These are phyloP conservation scores for Scrobipalpa costella DNA, from an alignment of 2,888 invertebrate species.

Conservation along the genomic window DNA sequence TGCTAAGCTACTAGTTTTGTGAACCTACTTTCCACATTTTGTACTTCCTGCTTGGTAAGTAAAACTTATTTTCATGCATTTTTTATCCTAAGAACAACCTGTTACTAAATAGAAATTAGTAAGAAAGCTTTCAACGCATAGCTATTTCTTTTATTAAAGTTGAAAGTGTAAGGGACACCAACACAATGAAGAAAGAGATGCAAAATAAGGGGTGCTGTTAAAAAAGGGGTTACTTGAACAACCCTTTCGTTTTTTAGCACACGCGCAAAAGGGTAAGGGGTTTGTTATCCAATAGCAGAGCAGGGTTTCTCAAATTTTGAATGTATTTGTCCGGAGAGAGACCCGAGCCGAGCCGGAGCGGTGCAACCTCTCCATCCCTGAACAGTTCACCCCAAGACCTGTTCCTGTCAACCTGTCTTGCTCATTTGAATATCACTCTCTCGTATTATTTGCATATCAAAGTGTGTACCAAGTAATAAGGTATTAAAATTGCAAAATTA, in stretches of 20 bases:
- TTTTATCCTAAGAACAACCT: neutral
- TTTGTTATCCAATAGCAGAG: slow-evolving; percentile 68
- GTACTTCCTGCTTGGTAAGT: neutral
- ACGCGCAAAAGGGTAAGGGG: slow-evolving; percentile 73
- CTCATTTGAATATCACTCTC: slow-evolving; percentile 41
- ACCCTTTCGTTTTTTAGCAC: slow-evolving; percentile 79
- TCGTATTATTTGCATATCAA: slow-evolving; percentile 20
- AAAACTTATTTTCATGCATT: neutral
- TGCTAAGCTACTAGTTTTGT: neutral
- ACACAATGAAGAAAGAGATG: slow-evolving; percentile 45
- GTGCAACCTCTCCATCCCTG: slow-evolving; percentile 46
- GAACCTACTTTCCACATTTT: neutral
- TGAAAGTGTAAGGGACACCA: neutral
- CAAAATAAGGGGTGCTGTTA: slow-evolving; percentile 56
- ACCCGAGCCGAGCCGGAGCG: slow-evolving; percentile 41
- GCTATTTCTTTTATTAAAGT: neutral
- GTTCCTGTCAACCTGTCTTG: slow-evolving; percentile 51
- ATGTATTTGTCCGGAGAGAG: slow-evolving; percentile 62
- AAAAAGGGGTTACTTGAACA: slow-evolving; percentile 72
- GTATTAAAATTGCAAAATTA: no score
- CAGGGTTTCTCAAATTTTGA: slow-evolving; percentile 62
- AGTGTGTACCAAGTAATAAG: slow-evolving; percentile 25
- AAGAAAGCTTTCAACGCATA: neutral
- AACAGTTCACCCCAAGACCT: slow-evolving; percentile 57
- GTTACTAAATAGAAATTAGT: neutral